phyloP scores from a whole-genome alignment of 2,888 invertebrate species.

The Tetramorium bicarinatum region DNA sequence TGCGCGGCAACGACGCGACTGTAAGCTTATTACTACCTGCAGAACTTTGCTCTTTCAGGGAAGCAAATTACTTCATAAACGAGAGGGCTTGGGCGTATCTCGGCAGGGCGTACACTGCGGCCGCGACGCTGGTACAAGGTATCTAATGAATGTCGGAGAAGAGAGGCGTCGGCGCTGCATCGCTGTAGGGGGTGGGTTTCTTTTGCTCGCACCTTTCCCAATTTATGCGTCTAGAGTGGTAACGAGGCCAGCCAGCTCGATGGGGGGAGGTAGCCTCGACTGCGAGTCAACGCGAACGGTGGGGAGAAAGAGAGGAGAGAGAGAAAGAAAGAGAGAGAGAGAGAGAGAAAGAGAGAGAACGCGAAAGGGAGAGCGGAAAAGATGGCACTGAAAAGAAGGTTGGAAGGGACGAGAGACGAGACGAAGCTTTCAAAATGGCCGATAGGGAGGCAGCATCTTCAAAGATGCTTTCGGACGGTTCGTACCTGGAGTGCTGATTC shows the following conservation, averaged over 20 bases:
- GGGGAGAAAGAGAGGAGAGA: too few species aligned
- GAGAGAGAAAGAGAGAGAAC: not conserved
- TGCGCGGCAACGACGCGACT: constrained; percentile 63
- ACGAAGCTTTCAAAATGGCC: constrained; percentile 59
- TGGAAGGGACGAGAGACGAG: constrained; percentile 36
- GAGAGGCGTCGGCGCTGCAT: constrained; percentile 60
- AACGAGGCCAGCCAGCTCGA: constrained; percentile 67
- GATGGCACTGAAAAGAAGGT: constrained; percentile 37
- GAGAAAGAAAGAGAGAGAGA: not conserved
- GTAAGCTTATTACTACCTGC: constrained; percentile 77
- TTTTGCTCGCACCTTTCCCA: constrained; percentile 71
- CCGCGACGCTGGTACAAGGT: constrained; percentile 67
- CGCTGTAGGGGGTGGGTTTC: constrained; percentile 56
- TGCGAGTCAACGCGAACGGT: constrained; percentile 28
- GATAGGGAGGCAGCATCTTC: constrained; percentile 42
- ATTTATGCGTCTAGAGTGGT: constrained; percentile 77
- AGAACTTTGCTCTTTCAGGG: constrained; percentile 75
- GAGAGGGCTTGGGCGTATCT: constrained; percentile 67
- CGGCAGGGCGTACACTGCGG: constrained; percentile 64
- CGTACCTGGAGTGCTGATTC: constrained; percentile 50
- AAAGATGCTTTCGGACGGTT: constrained; percentile 42
- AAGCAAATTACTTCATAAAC: constrained; percentile 78
- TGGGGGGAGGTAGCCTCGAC: constrained; percentile 46
- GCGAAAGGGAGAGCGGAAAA: constrained; percentile 20
- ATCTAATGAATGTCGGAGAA: constrained; percentile 75